Conservation (phyloP, 64 coral and sea anemone genomes). For the Cladopsammia gracilis region DNA sequence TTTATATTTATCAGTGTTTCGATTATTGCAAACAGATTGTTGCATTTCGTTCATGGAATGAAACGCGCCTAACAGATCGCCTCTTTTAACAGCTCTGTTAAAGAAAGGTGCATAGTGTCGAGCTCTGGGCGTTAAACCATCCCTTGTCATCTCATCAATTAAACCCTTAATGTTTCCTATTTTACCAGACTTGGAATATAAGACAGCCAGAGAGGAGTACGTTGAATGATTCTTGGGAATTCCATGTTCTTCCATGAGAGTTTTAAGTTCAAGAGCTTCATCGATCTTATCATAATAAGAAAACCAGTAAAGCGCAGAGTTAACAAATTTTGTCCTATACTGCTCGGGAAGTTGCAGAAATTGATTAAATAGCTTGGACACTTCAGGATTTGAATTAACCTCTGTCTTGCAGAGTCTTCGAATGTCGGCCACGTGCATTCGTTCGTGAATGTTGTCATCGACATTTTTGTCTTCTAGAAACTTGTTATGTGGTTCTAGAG, state of each 20-base stretch:
- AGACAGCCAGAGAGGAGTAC: conserved; percentile 46
- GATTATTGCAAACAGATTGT: conserved; percentile 30
- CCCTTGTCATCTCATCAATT: conserved; percentile 49
- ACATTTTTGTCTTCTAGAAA: background rate
- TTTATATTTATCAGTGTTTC: conserved; percentile 47
- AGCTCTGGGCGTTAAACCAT: conserved; percentile 11
- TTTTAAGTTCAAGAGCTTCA: conserved; percentile 57
- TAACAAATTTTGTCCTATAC: background rate
- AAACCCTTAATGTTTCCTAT: conserved; percentile 30
- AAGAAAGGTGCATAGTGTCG: conserved; percentile 59
- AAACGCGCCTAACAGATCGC: conserved; percentile 58
- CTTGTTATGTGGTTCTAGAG: background rate
- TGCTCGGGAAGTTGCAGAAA: conserved; percentile 9
- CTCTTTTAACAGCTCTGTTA: conserved; percentile 1
- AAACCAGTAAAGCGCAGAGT: conserved; percentile 66
- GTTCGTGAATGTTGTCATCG: no score
- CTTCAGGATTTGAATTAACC: background rate
- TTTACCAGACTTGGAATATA: conserved; percentile 49
- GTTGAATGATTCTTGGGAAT: conserved; percentile 63
- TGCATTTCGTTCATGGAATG: conserved; percentile 59
- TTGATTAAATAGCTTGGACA: background rate
- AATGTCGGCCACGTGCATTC: background rate
- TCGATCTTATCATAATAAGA: conserved; percentile 48
- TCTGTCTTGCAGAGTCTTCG: background rate
- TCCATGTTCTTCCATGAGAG: conserved; percentile 36